phyloP scores from a whole-genome alignment of 2,113 vertebrate species.

The Trachemys scripta region DNA sequence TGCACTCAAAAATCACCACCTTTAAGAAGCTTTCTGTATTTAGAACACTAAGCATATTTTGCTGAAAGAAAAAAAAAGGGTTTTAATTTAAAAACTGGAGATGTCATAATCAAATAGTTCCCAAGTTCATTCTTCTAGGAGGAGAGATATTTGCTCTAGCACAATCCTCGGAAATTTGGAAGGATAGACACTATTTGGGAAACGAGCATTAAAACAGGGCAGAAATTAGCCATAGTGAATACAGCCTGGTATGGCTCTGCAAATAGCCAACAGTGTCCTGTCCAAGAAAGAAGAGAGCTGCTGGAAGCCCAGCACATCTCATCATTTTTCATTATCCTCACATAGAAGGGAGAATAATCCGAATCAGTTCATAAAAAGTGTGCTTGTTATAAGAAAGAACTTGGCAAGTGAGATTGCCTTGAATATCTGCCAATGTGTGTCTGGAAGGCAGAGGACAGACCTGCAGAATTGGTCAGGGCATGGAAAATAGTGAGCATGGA shows the following conservation, averaged over 20 bases:
- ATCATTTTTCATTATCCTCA: not conserved
- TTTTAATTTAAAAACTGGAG: not conserved
- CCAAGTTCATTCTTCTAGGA: not conserved
- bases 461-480: not conserved
- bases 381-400: not conserved
- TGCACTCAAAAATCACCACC: not conserved
- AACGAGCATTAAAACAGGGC: not conserved
- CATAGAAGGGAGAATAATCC: not conserved
- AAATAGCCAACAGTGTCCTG: not conserved
- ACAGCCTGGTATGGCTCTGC: not conserved
- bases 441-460: not conserved
- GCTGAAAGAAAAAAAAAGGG: not conserved
- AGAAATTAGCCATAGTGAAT: not conserved
- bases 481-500: not conserved
- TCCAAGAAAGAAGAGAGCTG: not conserved
- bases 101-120: not conserved
- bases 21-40: rapidly evolving
- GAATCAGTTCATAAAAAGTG: not conserved
- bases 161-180: not conserved
- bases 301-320: not conserved
- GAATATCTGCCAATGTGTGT: not conserved
- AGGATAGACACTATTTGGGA: not conserved
- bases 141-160: rapidly evolving
- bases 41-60: not conserved
- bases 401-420: not conserved